phyloP scores from a whole-genome alignment of 2,113 vertebrate genomes.

The Cebus imitator region DNA sequence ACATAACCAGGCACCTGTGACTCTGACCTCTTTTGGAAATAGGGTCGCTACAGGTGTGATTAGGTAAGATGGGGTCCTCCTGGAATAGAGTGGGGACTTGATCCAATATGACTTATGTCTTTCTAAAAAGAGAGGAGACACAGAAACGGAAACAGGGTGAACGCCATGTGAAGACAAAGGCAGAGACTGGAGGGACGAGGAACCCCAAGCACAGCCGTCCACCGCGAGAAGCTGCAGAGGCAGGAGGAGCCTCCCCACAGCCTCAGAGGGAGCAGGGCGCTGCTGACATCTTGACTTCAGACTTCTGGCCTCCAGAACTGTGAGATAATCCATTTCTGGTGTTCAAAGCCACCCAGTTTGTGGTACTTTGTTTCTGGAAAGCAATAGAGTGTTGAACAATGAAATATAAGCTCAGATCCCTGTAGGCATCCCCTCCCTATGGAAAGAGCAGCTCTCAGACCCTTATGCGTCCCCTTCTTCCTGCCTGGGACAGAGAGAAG shows the following conservation, averaged over 20 bases:
- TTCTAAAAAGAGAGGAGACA: background rate
- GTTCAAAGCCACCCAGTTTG: background rate
- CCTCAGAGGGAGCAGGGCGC: background rate
- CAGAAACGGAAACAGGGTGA: background rate
- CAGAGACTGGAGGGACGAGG: background rate
- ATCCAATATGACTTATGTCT: background rate
- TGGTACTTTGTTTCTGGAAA: background rate
- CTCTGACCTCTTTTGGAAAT: background rate
- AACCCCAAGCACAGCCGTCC: background rate
- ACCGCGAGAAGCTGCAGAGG: background rate
- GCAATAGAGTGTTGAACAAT: accelerated
- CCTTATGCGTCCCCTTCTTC: background rate
- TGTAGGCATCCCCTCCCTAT: accelerated
- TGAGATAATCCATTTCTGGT: too few relatives aligned
- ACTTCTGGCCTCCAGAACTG: too few relatives aligned
- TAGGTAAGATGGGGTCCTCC: background rate
- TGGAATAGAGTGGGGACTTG: background rate
- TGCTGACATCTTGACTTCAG: too few relatives aligned
- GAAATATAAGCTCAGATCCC: background rate
- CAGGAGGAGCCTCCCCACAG: background rate
- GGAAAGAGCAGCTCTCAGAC: background rate
- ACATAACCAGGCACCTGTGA: too few relatives aligned
- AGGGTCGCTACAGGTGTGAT: background rate
- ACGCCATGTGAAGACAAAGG: background rate
- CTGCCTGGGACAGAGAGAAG: background rate